Conservation (phyloP, 2,888 invertebrate genomes). For the Tetranychus truncatus region DNA sequence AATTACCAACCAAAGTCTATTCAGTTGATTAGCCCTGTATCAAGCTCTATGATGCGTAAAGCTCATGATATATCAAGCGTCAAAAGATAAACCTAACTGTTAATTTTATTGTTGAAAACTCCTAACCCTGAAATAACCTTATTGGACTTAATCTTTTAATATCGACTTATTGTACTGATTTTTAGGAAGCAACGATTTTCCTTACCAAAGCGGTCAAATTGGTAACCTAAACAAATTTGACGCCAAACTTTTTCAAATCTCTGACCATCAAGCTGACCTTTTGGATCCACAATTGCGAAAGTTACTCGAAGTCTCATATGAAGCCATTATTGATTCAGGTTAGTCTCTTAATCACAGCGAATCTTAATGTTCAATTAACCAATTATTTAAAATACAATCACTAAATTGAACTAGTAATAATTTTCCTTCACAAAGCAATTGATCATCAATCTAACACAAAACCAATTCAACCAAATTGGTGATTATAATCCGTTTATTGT, state of each 20-base stretch:
- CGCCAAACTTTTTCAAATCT: conserved; percentile 69
- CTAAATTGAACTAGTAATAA: too few species aligned
- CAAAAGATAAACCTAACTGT: too few species aligned
- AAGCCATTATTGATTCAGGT: conserved; percentile 65
- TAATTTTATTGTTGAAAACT: too few species aligned
- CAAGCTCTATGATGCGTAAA: too few species aligned
- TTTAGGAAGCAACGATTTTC: conserved; percentile 54
- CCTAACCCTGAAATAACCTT: too few species aligned
- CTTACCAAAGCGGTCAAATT: conserved; percentile 45
- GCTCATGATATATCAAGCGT: too few species aligned
- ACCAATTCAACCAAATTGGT: neutral
- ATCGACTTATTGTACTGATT: neutral
- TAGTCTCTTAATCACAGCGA: neutral
- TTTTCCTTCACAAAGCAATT: neutral
- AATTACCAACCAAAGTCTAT: too few species aligned
- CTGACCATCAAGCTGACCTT: conserved; percentile 66
- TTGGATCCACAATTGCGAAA: conserved; percentile 81
- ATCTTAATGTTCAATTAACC: too few species aligned
- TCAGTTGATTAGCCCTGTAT: too few species aligned
- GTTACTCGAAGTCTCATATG: conserved; percentile 38
- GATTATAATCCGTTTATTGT: too few species aligned
- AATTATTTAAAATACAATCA: too few species aligned
- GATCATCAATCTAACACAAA: neutral
- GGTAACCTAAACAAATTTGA: conserved; percentile 61
- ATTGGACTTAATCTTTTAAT: too few species aligned